Percentiles rank a stretch among this genome's conserved stretches.
Conservation (phyloP, 2,797 vertebrate genomes). For the Apogon talboti region DNA sequence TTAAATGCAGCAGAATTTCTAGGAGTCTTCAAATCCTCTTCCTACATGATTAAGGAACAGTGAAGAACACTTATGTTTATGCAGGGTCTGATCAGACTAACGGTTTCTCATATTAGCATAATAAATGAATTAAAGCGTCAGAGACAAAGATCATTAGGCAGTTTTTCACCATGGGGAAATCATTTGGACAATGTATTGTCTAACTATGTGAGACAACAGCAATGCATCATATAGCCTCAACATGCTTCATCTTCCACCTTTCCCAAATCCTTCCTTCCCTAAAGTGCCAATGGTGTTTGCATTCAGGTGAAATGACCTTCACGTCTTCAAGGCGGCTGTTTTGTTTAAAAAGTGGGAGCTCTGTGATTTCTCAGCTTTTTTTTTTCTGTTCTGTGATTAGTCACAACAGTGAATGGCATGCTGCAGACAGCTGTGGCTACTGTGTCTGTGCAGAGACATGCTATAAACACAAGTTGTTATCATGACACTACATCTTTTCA, state of each 20-base stretch:
- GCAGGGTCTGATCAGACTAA: conserved; percentile 61
- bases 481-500: conserved; percentile 44
- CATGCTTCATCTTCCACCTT: conserved; percentile 28
- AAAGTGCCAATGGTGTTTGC: conserved; percentile 21
- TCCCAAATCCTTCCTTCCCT: conserved; percentile 7
- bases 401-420: conserved; percentile 54
- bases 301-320: conserved; percentile 23
- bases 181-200: conserved; percentile 60
- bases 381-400: conserved; percentile 45
- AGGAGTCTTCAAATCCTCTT: conserved; percentile 47
- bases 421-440: conserved; percentile 10
- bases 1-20: conserved; percentile 34
- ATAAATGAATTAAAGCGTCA: conserved; percentile 68
- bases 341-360: conserved; percentile 11
- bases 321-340: conserved; percentile 27
- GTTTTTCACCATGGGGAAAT: conserved; percentile 64
- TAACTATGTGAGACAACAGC: conserved; percentile 46
- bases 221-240: conserved; percentile 31
- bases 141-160: conserved; percentile 71
- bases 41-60: conserved; percentile 53
- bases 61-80: conserved; percentile 59
- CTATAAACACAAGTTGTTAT: conserved; percentile 60
- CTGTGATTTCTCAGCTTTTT: conserved; percentile 3
- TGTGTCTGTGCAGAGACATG: background rate
- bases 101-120: conserved; percentile 65